A percentile compares a stretch with the other conserved stretches of the same genome.
Conservation (phyloP, 2,888 invertebrate genomes). For the Clepsis dumicolana region DNA sequence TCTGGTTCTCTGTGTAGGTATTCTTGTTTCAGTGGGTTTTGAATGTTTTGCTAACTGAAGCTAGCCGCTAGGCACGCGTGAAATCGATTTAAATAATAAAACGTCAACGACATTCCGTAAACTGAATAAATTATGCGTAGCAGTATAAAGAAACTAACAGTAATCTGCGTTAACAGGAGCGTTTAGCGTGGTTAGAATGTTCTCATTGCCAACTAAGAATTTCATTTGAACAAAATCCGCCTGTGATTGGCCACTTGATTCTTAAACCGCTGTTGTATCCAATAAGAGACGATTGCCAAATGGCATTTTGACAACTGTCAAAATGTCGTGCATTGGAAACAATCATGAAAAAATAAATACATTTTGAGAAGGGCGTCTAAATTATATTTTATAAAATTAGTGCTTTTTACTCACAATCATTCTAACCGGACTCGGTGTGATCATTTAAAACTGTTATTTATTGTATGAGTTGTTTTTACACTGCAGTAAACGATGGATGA, state of each 20-base stretch:
- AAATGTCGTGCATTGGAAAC: not conserved
- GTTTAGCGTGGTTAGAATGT: conserved; percentile 4
- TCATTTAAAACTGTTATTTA: conserved; percentile 2
- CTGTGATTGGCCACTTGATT: not conserved
- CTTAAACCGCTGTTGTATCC: not conserved
- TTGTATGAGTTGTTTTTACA: conserved; percentile 6
- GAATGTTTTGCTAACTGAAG: too few relatives aligned
- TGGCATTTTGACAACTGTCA: not conserved
- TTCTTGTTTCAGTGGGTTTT: too few relatives aligned
- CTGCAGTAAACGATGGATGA: conserved; percentile 63
- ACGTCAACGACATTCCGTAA: too few relatives aligned
- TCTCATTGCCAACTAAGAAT: not conserved
- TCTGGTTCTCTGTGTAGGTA: too few relatives aligned
- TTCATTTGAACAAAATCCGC: not conserved
- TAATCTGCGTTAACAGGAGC: not conserved
- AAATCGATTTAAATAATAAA: too few relatives aligned
- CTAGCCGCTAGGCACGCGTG: too few relatives aligned
- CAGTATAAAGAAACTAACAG: not conserved
- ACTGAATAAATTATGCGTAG: too few relatives aligned
- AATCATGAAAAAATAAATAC: not conserved
- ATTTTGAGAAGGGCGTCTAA: not conserved
- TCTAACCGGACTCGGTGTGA: conserved; percentile 26
- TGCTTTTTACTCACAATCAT: not conserved
- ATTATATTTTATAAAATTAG: not conserved
- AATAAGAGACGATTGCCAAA: not conserved